Evolutionary conservation across 1,140 invertebrate species (phyloP).

Genomic region (Apis dorsata): DNA sequence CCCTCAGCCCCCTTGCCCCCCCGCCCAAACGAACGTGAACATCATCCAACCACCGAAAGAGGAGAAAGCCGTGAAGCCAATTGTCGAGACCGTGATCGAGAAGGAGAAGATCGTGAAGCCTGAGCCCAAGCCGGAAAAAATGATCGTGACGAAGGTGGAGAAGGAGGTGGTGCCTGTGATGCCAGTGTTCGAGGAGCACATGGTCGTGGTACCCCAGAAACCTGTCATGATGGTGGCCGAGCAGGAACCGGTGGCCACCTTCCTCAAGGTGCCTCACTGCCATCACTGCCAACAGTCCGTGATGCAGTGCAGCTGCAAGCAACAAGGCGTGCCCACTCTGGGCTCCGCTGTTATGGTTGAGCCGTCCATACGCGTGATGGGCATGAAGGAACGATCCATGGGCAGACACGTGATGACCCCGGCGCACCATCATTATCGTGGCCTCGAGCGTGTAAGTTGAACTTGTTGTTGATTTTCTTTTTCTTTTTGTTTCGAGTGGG

Average conservation of each 20-base stretch:
- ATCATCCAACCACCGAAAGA: background rate
- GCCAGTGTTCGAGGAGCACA: background rate
- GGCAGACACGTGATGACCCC: background rate
- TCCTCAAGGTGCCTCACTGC: background rate
- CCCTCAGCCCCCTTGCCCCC: background rate
- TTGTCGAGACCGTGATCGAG: background rate
- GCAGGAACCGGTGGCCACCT: background rate
- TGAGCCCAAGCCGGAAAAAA: background rate
- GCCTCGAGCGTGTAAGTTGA: no score
- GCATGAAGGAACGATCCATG: background rate
- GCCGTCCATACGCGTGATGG: background rate
- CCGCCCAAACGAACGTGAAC: background rate
- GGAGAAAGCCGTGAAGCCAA: background rate
- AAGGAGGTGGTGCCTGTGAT: background rate
- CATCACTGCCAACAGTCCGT: background rate
- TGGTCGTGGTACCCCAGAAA: background rate
- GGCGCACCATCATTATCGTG: no score
- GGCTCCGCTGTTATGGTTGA: background rate
- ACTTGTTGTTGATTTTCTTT: no score
- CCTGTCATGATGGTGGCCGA: background rate
- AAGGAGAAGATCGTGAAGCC: background rate
- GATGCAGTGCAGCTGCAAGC: slow-evolving; percentile 4
- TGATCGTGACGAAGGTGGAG: background rate
- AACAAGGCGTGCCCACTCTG: background rate
- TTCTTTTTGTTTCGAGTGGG: background rate